Evolutionary conservation across 2,113 vertebrate species (phyloP), one percentile per base, ranked within the genome.

Genomic region (Brachypodius melanocephalos): DNA sequence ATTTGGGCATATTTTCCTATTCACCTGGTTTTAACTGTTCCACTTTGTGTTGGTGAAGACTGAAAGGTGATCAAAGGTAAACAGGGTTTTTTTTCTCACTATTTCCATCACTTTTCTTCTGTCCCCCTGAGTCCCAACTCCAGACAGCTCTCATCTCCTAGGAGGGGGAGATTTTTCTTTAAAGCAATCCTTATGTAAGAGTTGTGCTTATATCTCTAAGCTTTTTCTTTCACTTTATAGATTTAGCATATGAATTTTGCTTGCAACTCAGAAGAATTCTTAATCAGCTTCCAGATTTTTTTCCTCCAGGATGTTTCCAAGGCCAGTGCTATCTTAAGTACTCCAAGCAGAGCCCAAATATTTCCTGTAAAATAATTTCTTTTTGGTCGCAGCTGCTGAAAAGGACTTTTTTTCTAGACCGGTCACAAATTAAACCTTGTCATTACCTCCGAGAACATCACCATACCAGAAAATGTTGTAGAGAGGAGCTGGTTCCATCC

Each of bases 241-340:
- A 91, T 83, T 51, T 67, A 83, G 17, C 36, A 32, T 43, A 52
- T 25, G 25, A 83, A 19, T 96, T 83, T 88, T 94, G 49, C 85
- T 90, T 72, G 43, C 61, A 51, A 36, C 25, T 63, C 48, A 17
- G 11, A 75, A 49, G 54, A 91, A 86, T 90, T 57, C 63, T 61
- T 91, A 73, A 86, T 88, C 62, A 61, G 40, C 68, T 94, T 86
- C 51, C n/a, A 49, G 32, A 20, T 73, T 82, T 85, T 82, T 85
- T 84, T 87, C 84, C 55, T 62, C 61, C 14, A 8, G 48, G 59
- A 51, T 51, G 14, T 83, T 95, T 63, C 88, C 71, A 75, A 84
- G 84, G 19, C 48, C 57, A 26, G 10, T 7, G 38, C 45, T 24
- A 22, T n/a, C 55, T 36, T 28, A 51, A 88, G 9, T 25, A 51